Conservation (phyloP, 92 coral and sea anemone genomes). For the Epizoanthus scotinus region DNA sequence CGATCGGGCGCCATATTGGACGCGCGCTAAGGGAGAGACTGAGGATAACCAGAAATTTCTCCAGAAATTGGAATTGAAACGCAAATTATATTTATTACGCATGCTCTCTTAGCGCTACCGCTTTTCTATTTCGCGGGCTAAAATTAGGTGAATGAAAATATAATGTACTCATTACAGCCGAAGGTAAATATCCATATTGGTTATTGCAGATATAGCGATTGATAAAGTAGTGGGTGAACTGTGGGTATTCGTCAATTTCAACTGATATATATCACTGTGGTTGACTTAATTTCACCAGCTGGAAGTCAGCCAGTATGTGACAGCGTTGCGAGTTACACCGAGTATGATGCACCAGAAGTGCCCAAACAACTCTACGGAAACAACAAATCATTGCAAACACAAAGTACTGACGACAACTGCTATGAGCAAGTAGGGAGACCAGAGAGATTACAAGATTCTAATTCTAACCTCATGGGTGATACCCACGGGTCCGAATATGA, state of each 20-base stretch:
- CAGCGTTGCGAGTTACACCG: neutral
- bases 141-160: neutral
- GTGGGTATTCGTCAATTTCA: neutral
- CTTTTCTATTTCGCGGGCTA: too few relatives aligned
- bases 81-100: neutral
- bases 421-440: slow-evolving; percentile 19
- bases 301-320: neutral
- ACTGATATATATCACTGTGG: neutral
- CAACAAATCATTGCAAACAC: neutral
- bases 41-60: too few relatives aligned
- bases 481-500: slow-evolving; percentile 11
- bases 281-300: neutral
- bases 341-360: slow-evolving; percentile 13
- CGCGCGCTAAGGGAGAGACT: too few relatives aligned
- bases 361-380: neutral
- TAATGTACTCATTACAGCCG: too few relatives aligned
- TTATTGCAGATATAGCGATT: too few relatives aligned
- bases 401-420: neutral
- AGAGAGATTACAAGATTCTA: neutral
- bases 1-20: too few relatives aligned
- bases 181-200: too few relatives aligned
- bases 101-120: neutral
- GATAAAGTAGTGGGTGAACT: too few relatives aligned
- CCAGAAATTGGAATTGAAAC: too few relatives aligned
- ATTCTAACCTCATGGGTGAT: neutral